phyloP scores from a whole-genome alignment of 2,113 vertebrate species.

The Rhea americana region DNA sequence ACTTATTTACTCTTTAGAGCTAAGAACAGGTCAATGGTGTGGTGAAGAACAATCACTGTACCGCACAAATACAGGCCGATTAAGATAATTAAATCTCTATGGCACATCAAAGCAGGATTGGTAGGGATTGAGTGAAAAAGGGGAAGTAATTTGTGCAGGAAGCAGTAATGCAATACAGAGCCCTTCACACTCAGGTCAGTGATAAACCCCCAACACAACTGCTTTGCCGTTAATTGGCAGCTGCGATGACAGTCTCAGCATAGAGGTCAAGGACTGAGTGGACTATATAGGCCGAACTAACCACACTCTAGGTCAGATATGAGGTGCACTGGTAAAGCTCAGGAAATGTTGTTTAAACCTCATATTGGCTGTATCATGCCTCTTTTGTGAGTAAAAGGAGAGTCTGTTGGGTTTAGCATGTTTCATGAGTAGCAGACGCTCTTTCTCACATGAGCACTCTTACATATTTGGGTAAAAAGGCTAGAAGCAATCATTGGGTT shows the following conservation, averaged over 20 bases:
- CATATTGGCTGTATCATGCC: neutral
- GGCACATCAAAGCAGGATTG: neutral
- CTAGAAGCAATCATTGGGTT: neutral
- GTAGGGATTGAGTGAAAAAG: neutral
- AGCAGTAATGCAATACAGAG: neutral
- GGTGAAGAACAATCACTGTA: neutral
- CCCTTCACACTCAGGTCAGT: neutral
- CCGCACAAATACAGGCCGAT: neutral
- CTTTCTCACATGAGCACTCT: neutral
- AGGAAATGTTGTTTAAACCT: neutral
- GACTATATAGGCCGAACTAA: neutral
- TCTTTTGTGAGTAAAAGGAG: neutral
- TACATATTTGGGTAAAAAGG: neutral
- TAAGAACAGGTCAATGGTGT: neutral
- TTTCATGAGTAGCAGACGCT: neutral
- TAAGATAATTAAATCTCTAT: neutral
- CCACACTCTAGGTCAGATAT: neutral
- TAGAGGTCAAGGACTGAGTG: neutral
- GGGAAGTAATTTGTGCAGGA: neutral
- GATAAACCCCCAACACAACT: neutral
- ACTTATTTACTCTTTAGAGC: neutral
- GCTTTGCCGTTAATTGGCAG: conserved; percentile 6
- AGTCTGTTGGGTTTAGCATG: neutral
- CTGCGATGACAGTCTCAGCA: neutral
- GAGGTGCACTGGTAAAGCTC: neutral